Evolutionary conservation across 2,113 vertebrate species (phyloP).

Genomic region (Alaudala cheleensis): DNA sequence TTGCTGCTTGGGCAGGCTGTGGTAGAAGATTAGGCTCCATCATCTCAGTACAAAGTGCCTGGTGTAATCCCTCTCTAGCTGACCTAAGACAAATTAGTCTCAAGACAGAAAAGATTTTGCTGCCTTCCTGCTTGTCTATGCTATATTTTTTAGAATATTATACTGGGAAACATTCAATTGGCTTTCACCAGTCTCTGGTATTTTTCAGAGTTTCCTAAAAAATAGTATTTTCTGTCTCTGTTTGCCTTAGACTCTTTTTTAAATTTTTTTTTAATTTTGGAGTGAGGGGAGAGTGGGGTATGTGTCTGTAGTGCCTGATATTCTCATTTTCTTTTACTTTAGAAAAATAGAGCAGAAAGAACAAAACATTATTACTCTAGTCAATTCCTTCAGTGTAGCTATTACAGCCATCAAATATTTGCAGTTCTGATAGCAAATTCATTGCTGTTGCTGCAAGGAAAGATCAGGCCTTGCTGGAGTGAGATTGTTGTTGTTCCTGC

Average conservation of each 20-base stretch:
- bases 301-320: no score
- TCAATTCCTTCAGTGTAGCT: not conserved
- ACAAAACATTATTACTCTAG: not conserved
- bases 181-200: not conserved
- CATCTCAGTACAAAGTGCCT: not conserved
- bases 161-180: not conserved
- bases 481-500: not conserved
- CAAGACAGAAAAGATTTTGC: not conserved
- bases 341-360: not conserved
- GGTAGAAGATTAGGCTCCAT: not conserved
- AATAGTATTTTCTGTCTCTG: not conserved
- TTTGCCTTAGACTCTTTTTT: not conserved
- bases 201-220: not conserved
- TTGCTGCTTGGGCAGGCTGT: not conserved
- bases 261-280: not conserved
- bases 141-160: not conserved
- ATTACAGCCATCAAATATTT: slow-evolving; percentile 34
- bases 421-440: slow-evolving; percentile 25
- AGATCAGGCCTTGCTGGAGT: not conserved
- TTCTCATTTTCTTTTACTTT: not conserved
- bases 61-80: not conserved
- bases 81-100: not conserved
- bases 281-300: fast-evolving
- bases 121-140: not conserved
- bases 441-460: not conserved